Conservation (phyloP, 2,888 invertebrate genomes). For the Glyphotaelius pellucidus region DNA sequence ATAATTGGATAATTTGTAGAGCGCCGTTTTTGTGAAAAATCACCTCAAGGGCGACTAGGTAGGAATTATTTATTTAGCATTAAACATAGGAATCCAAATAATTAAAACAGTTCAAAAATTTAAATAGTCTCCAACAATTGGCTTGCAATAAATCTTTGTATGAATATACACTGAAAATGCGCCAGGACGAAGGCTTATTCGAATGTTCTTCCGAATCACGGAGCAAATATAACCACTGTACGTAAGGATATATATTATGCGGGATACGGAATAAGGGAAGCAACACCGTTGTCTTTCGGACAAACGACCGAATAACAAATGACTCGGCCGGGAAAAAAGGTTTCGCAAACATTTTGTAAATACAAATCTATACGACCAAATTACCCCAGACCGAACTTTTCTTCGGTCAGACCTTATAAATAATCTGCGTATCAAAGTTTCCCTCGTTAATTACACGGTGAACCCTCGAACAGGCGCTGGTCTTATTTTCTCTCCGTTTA, state of each 20-base stretch:
- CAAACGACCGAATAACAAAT: slow-evolving; percentile 52
- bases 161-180: neutral
- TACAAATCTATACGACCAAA: slow-evolving; percentile 30
- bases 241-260: neutral
- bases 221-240: neutral
- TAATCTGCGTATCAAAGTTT: slow-evolving; percentile 62
- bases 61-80: too few relatives aligned
- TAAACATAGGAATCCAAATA: neutral
- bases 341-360: slow-evolving; percentile 7
- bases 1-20: too few relatives aligned
- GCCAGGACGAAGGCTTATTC: neutral
- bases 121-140: neutral
- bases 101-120: neutral
- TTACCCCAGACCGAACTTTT: slow-evolving; percentile 46
- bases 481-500: neutral
- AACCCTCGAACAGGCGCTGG: slow-evolving; percentile 19
- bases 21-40: too few relatives aligned
- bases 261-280: neutral
- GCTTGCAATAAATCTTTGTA: neutral
- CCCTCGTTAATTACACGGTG: slow-evolving; percentile 56
- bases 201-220: neutral
- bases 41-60: too few relatives aligned
- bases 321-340: neutral
- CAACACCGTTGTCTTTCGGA: slow-evolving; percentile 26
- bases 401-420: slow-evolving; percentile 47